A percentile compares a stretch with the other conserved stretches of the same genome.
Conservation (phyloP, 2,797 vertebrate species). For the Emydoidea blandingii region DNA sequence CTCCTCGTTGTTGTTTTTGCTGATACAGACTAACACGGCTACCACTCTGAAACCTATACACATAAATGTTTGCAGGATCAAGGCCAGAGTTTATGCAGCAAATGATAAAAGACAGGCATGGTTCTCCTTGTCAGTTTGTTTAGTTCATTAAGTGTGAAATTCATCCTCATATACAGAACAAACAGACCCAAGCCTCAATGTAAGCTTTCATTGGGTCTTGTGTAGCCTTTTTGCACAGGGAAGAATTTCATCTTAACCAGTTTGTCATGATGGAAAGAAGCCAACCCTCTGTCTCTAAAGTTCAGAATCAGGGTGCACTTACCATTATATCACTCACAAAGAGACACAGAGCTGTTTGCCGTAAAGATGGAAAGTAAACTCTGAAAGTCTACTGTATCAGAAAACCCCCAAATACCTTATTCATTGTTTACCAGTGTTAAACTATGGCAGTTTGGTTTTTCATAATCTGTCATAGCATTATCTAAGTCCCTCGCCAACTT, state of each 20-base stretch:
- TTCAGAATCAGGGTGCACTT: not conserved
- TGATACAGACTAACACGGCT: too few species aligned
- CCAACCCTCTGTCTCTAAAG: not conserved
- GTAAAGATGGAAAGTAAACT: not conserved
- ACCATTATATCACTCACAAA: not conserved
- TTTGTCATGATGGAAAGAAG: not conserved
- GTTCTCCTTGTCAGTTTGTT: not conserved
- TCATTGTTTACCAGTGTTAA: not conserved
- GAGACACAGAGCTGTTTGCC: not conserved
- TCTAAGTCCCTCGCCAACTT: not conserved
- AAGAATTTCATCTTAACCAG: not conserved
- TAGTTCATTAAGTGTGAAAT: not conserved
- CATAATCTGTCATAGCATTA: not conserved
- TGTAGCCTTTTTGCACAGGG: not conserved
- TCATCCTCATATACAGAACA: not conserved
- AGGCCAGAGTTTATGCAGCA: not conserved
- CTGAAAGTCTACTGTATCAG: not conserved
- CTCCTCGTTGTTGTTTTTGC: too few species aligned
- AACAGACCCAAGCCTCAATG: not conserved
- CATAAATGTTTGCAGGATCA: not conserved
- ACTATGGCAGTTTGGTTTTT: not conserved
- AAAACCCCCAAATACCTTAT: not conserved
- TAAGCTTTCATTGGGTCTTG: not conserved
- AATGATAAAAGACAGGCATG: not conserved
- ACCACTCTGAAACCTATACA: too few species aligned